These are phyloP conservation scores for Rynchops niger DNA, from an alignment of 2,113 vertebrate genomes.

Conservation along the genomic window DNA sequence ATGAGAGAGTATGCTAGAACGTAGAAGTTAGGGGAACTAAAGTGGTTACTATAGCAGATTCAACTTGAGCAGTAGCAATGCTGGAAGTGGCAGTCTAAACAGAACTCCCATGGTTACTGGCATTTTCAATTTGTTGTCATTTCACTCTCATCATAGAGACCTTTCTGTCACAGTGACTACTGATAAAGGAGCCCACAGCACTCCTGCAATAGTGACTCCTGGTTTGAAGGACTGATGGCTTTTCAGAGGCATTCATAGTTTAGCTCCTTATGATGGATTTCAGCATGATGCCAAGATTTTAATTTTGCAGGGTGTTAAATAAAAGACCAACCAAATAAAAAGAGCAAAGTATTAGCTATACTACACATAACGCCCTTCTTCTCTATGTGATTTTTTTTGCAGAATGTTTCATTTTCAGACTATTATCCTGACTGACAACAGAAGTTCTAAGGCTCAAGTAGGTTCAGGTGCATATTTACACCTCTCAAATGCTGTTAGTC, in stretches of 20 bases:
- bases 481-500: background rate
- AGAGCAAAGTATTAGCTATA: background rate
- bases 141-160: slow-evolving; percentile 3
- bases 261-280: background rate
- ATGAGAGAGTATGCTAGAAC: background rate
- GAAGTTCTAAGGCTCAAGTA: background rate
- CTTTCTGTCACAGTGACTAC: background rate
- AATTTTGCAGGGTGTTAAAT: background rate
- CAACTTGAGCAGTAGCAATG: background rate
- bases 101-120: slow-evolving; percentile 16
- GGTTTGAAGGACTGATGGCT: background rate
- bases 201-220: background rate
- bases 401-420: background rate
- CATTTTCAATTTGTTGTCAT: slow-evolving; percentile 29
- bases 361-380: background rate
- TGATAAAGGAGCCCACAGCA: background rate
- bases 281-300: background rate
- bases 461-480: background rate
- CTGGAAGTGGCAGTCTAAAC: slow-evolving; percentile 35
- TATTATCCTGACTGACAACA: background rate
- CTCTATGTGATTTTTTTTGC: background rate
- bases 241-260: background rate
- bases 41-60: background rate
- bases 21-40: background rate
- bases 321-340: background rate